Evolutionary conservation across 2,888 invertebrate species (phyloP), one percentile per base, ranked within the genome.

Genomic region (Sceliomorpha sp.): DNA sequence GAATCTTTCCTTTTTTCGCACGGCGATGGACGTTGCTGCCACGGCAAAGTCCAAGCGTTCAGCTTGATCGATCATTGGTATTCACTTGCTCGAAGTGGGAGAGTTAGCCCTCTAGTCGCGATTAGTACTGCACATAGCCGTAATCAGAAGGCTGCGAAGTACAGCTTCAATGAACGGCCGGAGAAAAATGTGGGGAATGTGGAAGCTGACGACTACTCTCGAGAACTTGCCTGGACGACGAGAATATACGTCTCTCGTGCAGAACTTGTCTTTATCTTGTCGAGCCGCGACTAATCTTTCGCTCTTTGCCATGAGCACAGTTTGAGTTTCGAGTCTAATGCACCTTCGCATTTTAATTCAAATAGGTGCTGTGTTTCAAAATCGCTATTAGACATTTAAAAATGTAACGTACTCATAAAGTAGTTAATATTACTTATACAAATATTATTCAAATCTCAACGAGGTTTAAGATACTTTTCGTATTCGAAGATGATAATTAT

Each of bases 111-210:
- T 50, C 26, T 14, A 47, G 44, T 31, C 26, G 14, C 27, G 36
- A 50, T 60, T 34, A 50, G 20, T 13, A 8, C 14, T 12, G 36
- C 36, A 15, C 39, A 32, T 17, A 32, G 15, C n/a, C 12, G 17
- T 53, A 29, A 20, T 44, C 27, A 44, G 20, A 40, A 48, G 34
- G 44, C 8, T 15, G 39, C 36, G 45, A 37, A 45, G 39, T 36
- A 32, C 56, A 29, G 56, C 67, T 56, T 73, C 56, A 73, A 72
- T 75, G 70, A 68, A 64, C 62, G 63, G 51, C 70, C 67, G 70
- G 74, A 79, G 80, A 47, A 56, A 80, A 80, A 81, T 81, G 71
- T 51, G 9, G 70, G 72, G 82, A 82, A 82, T 82, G 82, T 79
- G 77, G 79, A 80, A 77, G 77, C 75, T 74, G 78, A 75, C 77